These are phyloP conservation scores for Eulithis prunata DNA, from an alignment of 2,888 invertebrate species.

Conservation along the genomic window DNA sequence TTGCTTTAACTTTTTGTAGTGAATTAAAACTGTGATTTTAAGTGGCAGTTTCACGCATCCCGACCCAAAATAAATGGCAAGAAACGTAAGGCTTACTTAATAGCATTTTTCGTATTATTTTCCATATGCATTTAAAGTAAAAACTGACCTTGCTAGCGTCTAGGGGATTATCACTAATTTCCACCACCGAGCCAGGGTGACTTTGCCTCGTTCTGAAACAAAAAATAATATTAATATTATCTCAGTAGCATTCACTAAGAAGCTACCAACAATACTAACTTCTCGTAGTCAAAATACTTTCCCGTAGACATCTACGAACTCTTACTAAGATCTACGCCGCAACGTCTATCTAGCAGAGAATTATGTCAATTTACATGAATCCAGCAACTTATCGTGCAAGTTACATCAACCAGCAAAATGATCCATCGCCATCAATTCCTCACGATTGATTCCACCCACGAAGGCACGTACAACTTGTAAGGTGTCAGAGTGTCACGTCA, in stretches of 20 bases:
- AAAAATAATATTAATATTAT: conserved; percentile 24
- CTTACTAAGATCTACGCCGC: not conserved
- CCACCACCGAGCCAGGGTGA: conserved; percentile 98
- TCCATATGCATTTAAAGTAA: too few relatives aligned
- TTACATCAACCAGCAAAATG: conserved; percentile 6
- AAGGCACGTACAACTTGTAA: conserved; percentile 20
- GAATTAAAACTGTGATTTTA: too few relatives aligned
- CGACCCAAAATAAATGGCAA: too few relatives aligned
- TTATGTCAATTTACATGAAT: conserved; percentile 11
- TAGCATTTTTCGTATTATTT: too few relatives aligned
- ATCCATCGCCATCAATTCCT: conserved; percentile 6
- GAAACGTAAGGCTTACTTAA: too few relatives aligned
- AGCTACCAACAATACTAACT: too few relatives aligned
- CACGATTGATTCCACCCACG: conserved; percentile 22
- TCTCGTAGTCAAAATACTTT: not conserved
- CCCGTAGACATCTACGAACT: not conserved
- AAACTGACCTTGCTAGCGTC: conserved; percentile 96
- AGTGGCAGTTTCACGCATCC: too few relatives aligned
- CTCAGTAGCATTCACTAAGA: too few relatives aligned
- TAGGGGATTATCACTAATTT: conserved; percentile 97
- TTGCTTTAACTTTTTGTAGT: too few relatives aligned
- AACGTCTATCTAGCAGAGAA: not conserved
- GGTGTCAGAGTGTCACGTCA: conserved; percentile 20
- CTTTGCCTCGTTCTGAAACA: conserved; percentile 94
- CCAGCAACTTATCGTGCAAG: not conserved